Evolutionary conservation across 2,888 invertebrate genomes (phyloP), one percentile per base, ranked within the genome.

Genomic region (Monochamus alternatus): DNA sequence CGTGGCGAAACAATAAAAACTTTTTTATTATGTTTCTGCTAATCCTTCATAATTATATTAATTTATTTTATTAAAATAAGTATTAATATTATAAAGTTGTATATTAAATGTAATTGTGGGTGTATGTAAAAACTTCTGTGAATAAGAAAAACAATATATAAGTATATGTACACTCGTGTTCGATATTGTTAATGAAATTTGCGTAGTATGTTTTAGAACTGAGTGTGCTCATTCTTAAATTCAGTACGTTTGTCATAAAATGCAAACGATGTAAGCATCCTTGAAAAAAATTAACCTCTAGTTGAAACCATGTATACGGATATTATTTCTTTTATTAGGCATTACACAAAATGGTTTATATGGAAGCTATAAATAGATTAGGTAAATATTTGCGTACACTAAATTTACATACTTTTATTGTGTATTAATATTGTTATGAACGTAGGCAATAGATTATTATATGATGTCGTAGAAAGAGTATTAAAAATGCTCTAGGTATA

Each of bases 321-420:
- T 64, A 64, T 64, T 55, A 12, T 55, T 12, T 47, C 63, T 30
- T 47, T 14, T 64, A 64, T 64, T 47, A 64, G 47, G 47, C 44
- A 64, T 64, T 64, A 64, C 47, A 30, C 30, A 64, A 47, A 47
- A 31, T 64, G 47, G 10, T 62, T 43, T 10, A 47, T 64, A 44
- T 47, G 14, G 4, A 32, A 22, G 22, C 47, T 64, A 64, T 64
- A 64, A 64, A 64, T 47, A 64, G 30, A 64, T 22, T 55, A 22
- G n/a, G 47, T 47, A 64, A 64, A 64, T 47, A 64, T 64, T 47
- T 64, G 47, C n/a, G 30, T 64, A 64, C 44, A 47, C 47, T 10
- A 64, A 64, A 64, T 64, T 22, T 64, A 64, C 64, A 22, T 64
- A 63, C 12, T 47, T 64, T 51, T 64, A 64, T 64, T 47, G 64